These are phyloP conservation scores for Drosophila yooni DNA, from an alignment of 2,888 invertebrate species.

Conservation along the genomic window DNA sequence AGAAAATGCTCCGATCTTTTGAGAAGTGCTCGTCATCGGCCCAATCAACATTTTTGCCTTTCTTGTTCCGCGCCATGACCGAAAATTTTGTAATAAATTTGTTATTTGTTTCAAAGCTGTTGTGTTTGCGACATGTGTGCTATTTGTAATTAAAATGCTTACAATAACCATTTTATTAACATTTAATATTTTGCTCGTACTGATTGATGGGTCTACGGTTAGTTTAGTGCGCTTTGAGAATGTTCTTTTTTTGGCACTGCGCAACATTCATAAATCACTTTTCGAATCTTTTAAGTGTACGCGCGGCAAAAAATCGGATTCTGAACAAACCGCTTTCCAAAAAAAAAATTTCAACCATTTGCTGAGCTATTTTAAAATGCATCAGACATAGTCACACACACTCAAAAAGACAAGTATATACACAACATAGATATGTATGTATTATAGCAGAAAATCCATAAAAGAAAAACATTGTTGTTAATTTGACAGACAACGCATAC, in stretches of 20 bases:
- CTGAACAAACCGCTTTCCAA: slow-evolving; percentile 21
- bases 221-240: slow-evolving; percentile 40
- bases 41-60: slow-evolving; percentile 78
- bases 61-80: slow-evolving; percentile 56
- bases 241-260: slow-evolving; percentile 39
- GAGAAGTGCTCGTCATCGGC: slow-evolving; percentile 72
- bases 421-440: not conserved
- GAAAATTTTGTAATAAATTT: slow-evolving; percentile 14
- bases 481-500: slow-evolving; percentile 60
- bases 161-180: slow-evolving; percentile 28
- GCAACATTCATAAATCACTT: slow-evolving; percentile 65
- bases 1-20: slow-evolving; percentile 80
- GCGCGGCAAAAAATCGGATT: slow-evolving; percentile 11
- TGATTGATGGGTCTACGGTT: slow-evolving; percentile 62
- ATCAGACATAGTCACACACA: slow-evolving; percentile 26
- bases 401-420: not conserved
- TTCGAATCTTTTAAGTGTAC: slow-evolving; percentile 30
- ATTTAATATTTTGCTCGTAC: slow-evolving; percentile 50
- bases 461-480: slow-evolving; percentile 55
- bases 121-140: slow-evolving; percentile 26
- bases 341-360: slow-evolving; percentile 41
- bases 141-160: slow-evolving; percentile 30
- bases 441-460: slow-evolving; percentile 31
- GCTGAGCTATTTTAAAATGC: slow-evolving; percentile 55
- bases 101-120: slow-evolving; percentile 8